Conservation (phyloP, 2,113 vertebrate species). For the Clarias batrachus region DNA sequence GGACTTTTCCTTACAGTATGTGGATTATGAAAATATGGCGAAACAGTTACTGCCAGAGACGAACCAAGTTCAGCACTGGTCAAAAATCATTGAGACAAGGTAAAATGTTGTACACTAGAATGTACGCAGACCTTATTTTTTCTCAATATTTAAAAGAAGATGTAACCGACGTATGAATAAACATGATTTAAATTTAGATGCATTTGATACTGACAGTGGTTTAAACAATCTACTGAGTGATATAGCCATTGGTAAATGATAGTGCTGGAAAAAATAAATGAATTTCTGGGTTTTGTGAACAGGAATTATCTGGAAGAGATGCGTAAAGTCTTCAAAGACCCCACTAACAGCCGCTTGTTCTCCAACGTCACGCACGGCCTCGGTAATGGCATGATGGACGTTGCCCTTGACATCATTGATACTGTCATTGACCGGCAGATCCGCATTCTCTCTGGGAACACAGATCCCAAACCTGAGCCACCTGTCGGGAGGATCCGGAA, state of each 20-base stretch:
- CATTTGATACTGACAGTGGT: neutral
- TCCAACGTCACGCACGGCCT: constrained; percentile 75
- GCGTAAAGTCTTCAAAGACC: constrained; percentile 73
- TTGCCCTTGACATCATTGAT: constrained; percentile 70
- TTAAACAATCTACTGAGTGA: neutral
- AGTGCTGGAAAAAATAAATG: neutral
- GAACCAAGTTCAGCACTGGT: constrained; percentile 80
- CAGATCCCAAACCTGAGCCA: constrained; percentile 64
- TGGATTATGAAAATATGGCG: constrained; percentile 74
- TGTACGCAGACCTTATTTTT: neutral
- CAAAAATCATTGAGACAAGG: constrained; percentile 79
- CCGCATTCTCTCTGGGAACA: constrained; percentile 71
- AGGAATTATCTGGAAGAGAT: constrained; percentile 78
- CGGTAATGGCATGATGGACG: constrained; percentile 73
- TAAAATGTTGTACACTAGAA: constrained; percentile 37
- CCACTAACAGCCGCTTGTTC: constrained; percentile 66
- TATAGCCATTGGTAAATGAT: neutral
- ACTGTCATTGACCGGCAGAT: constrained; percentile 75
- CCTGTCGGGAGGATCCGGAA: constrained; percentile 63
- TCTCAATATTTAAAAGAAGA: neutral
- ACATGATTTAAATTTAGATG: neutral
- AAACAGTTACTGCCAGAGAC: constrained; percentile 75
- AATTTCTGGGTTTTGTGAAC: constrained; percentile 9
- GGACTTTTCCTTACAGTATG: constrained; percentile 75
- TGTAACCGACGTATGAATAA: neutral